Base-by-base conservation (phyloP, 2,797 vertebrate species). In the Pangasius krempfi region DNA sequence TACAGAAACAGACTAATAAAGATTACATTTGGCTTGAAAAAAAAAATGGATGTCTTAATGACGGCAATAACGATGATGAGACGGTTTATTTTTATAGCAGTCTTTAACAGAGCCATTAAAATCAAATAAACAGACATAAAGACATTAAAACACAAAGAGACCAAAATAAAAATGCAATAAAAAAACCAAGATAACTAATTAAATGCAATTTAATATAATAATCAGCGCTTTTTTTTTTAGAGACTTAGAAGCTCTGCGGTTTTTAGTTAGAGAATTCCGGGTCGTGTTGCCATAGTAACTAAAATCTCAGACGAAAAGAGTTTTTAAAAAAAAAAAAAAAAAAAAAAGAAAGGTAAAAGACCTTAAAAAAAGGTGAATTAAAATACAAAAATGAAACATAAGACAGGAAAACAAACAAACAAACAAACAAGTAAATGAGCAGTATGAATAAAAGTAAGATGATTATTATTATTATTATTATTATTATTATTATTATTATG, bases 1-100 rank as follows among this genome's bases (percentile, higher is more conserved):
- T 96, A 96, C 95, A 96, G 95, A 96, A 96, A 95, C 95, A 92
- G 94, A 95, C 94, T 95, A 97, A 96, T 97, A 97, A 97, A 97
- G 95, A 96, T 96, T 94, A 96, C 93, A 95, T 95, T 96, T 96
- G 95, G 95, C 96, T 96, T 95, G 95, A 95, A 92, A 82, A 73
- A n/a, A 33, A 58, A 27, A 85, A 70, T 3, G 84, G 66, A 76
- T 47, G 85, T 4, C 14, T 76, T 76, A 50, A 25, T 58, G 84
- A 68, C 62, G 12, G 40, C 60, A 64, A 64, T 50, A 66, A 27
- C 60, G 1, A 9, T 18, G 58, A 83, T 20, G 81, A 66, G 81
- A 66, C 14, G 44, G 25, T 47, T 66, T 50, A 20, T 13, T 84
- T 84, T 83, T 27, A 44, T 44, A 44, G 33, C 80, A 44, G 5